Percentiles rank a stretch among this genome's conserved stretches.
These are phyloP conservation scores for Tragopan temminckii DNA, from an alignment of 2,797 vertebrate species.

Conservation along the genomic window DNA sequence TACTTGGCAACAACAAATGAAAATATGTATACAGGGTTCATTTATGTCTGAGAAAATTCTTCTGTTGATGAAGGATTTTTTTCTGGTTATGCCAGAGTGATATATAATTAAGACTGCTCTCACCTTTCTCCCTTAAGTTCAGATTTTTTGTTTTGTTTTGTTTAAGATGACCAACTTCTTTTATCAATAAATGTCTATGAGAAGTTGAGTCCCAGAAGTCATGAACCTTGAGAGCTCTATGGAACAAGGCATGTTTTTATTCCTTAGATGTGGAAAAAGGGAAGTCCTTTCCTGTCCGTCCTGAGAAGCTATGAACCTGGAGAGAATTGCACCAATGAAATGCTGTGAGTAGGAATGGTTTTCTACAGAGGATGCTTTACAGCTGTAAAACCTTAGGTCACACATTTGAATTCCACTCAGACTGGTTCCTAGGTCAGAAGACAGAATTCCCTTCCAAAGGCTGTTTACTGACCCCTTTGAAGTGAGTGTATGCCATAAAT, in stretches of 20 bases:
- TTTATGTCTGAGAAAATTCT: slow-evolving; percentile 13
- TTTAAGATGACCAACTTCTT: neutral
- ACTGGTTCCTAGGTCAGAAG: neutral
- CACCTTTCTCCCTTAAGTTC: neutral
- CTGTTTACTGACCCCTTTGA: neutral
- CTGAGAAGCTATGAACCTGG: neutral
- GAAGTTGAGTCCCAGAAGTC: neutral
- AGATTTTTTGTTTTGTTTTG: neutral
- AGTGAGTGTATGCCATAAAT: neutral
- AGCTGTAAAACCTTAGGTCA: neutral
- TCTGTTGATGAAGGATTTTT: neutral
- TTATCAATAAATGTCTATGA: neutral
- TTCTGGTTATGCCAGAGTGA: neutral
- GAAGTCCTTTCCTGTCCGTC: neutral
- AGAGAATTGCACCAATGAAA: neutral
- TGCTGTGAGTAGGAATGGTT: neutral
- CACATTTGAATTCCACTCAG: neutral
- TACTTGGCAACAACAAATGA: neutral
- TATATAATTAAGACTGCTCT: neutral
- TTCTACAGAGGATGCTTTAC: neutral
- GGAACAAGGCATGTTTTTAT: neutral
- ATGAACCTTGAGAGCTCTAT: neutral
- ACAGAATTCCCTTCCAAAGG: neutral
- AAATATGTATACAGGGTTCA: neutral
- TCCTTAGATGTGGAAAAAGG: neutral